Percentiles rank a stretch among this genome's conserved stretches.
phyloP scores from a whole-genome alignment of 2,797 vertebrate species.

The Schizopygopsis pylzovi region DNA sequence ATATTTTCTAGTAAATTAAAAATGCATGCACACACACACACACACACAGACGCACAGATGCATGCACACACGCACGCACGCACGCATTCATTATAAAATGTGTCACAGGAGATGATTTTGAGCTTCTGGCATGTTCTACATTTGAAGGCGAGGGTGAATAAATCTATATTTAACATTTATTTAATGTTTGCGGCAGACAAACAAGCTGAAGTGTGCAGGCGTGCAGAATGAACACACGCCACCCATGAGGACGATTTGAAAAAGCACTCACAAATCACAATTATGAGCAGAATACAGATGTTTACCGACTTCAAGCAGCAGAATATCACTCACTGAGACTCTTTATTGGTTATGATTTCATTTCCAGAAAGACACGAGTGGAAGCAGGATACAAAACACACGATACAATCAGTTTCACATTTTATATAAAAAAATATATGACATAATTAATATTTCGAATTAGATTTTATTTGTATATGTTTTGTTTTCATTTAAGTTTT shows the following conservation, averaged over 20 bases:
- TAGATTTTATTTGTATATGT: background rate
- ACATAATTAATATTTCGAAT: background rate
- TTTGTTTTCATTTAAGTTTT: background rate
- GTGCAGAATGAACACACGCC: background rate
- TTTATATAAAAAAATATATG: background rate
- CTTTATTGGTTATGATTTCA: background rate
- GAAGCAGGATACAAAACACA: background rate
- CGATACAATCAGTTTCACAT: background rate
- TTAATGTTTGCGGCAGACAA: slow-evolving; percentile 14
- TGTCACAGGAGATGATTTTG: background rate
- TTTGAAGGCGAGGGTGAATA: background rate
- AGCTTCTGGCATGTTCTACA: background rate
- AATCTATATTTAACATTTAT: slow-evolving; percentile 38
- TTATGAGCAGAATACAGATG: slow-evolving; percentile 31
- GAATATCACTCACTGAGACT: background rate
- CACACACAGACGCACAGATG: background rate
- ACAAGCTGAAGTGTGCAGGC: slow-evolving; percentile 32
- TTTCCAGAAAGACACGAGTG: background rate
- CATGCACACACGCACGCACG: no score
- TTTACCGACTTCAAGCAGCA: slow-evolving; percentile 8
- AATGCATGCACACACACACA: background rate
- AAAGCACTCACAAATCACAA: slow-evolving; percentile 2
- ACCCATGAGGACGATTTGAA: background rate
- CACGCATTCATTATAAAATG: no score
- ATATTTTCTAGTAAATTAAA: no score